Base-by-base conservation (phyloP, 1,140 invertebrate species). In the Bicyclus anynana region DNA sequence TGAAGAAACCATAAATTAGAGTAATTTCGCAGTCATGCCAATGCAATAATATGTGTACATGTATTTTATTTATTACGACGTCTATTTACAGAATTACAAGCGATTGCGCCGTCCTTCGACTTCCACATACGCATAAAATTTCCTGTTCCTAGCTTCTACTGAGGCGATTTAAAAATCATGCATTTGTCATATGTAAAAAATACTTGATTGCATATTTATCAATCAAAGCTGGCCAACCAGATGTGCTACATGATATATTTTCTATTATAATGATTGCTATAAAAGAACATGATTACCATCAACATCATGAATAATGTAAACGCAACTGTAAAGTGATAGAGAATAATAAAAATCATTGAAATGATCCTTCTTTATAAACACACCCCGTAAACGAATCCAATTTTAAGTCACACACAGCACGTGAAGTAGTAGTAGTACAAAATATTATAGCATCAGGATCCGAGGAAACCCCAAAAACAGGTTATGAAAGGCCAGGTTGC, bases 381-480 rank as follows among this genome's bases (percentile, higher is more conserved):
- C 40, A 44, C 48, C 56, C 59, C 42, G 56, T 64, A 59, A 62
- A 67, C 57, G 59, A 57, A 49, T 55, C 54, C 57, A 56, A 63
- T 59, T 66, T 61, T 54, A 65, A 60, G 44, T 56, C 54, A 53
- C 51, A 66, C 57, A 55, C 62, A 64, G 56, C 74, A 71, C 76
- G 76, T 71, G 71, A 52, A 61, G 57, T 69, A 64, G 51, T 65
- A 71, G 67, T 71, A 54, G 62, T 54, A 59, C 60, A 66, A 71
- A 62, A 62, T 59, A 59, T 63, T 71, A 62, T 42, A 57, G 27
- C 33, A 54, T 50, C 71, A 72, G 71, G 80, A 73, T 66, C 73
- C 66, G 74, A 81, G 78, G 77, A 75, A 83, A 84, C 80, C 80
- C 82, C 84, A 75, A 85, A 87, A 85, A 87, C 84, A 84, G 84